These are phyloP conservation scores for Drosophila pegasa DNA, from an alignment of 2,888 invertebrate genomes.

Conservation along the genomic window DNA sequence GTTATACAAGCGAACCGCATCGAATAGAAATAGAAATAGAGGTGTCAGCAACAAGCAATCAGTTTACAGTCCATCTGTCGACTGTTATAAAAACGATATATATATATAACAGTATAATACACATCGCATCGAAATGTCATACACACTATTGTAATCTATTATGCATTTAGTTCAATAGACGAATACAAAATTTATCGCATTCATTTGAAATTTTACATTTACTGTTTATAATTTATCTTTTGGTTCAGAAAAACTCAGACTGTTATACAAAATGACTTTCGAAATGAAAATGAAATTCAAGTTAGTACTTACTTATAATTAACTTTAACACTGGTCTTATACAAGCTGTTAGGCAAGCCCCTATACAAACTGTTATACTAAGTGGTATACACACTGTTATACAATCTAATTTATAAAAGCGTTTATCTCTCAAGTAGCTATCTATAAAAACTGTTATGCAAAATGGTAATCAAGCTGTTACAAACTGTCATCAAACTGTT, in stretches of 20 bases:
- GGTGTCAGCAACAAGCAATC: background rate
- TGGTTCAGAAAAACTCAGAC: background rate
- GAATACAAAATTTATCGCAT: background rate
- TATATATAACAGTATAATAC: slow-evolving; percentile 3
- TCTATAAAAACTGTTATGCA: background rate
- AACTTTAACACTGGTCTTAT: no score
- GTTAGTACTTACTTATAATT: no score
- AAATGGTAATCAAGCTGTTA: no score
- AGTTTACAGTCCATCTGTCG: rapidly evolving
- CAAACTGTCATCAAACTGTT: no score
- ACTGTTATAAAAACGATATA: background rate
- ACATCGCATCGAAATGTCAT: background rate
- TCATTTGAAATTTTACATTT: background rate
- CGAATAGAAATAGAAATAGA: background rate
- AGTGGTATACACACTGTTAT: background rate
- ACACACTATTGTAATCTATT: background rate
- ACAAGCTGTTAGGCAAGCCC: no score
- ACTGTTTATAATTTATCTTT: background rate
- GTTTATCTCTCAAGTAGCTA: no score
- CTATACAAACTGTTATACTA: background rate
- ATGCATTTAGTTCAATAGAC: background rate
- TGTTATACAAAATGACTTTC: slow-evolving; percentile 3
- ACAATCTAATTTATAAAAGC: no score
- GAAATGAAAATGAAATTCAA: background rate
- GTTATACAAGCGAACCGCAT: slow-evolving; percentile 6